A percentile compares a stretch with the other conserved stretches of the same genome.
phyloP scores from a whole-genome alignment of 2,888 invertebrate species.

The Atherix ibis region DNA sequence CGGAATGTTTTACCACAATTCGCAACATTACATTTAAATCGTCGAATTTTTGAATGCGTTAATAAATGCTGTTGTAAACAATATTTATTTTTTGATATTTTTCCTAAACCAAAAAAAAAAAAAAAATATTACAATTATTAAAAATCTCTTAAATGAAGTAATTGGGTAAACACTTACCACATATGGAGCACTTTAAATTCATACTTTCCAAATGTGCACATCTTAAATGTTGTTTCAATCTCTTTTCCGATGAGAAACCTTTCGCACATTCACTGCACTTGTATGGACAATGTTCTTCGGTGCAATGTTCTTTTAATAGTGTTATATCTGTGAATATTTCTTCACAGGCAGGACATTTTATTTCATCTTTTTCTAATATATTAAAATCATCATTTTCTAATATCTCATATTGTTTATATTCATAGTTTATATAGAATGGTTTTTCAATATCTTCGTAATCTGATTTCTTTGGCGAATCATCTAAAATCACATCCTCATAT shows the following conservation, averaged over 20 bases:
- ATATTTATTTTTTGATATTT: constrained; percentile 6
- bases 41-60: constrained; percentile 2
- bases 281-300: not conserved
- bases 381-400: no score
- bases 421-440: no score
- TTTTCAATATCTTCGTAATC: no score
- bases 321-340: no score
- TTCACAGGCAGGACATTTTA: no score
- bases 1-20: constrained; percentile 3
- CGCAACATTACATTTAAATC: constrained; percentile 5
- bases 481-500: no score
- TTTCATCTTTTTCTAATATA: no score
- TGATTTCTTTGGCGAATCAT: no score
- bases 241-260: not conserved
- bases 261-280: constrained; percentile 3
- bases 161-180: constrained; percentile 6
- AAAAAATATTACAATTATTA: not conserved
- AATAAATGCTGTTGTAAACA: constrained; percentile 6
- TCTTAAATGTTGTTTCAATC: constrained; percentile 1
- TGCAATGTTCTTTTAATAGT: constrained; percentile 1
- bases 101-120: constrained; percentile 3
- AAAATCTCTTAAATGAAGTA: not conserved
- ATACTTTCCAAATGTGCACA: constrained; percentile 5
- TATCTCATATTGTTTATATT: no score
- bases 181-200: constrained; percentile 4